Evolutionary conservation across 2,797 vertebrate species (phyloP).

Genomic region (Nannoperca australis): DNA sequence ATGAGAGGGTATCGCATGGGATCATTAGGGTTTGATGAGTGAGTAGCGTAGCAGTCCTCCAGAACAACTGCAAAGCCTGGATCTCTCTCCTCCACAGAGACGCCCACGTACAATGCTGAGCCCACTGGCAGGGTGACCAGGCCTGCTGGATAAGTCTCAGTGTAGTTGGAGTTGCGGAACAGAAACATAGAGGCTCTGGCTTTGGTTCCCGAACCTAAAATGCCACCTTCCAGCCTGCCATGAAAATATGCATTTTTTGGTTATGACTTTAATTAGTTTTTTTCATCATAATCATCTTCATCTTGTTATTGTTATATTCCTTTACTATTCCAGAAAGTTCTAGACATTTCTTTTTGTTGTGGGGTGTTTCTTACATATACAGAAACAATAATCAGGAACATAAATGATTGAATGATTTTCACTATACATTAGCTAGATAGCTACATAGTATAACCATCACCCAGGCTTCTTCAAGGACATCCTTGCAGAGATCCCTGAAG

Average conservation of each 20-base stretch:
- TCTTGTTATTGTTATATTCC: neutral
- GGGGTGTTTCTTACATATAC: neutral
- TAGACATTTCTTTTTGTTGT: neutral
- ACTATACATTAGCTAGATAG: neutral
- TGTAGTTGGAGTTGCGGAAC: constrained; percentile 77
- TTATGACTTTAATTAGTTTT: neutral
- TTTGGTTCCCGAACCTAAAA: constrained; percentile 61
- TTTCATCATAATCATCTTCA: neutral
- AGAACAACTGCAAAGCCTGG: constrained; percentile 75
- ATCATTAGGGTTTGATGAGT: constrained; percentile 59
- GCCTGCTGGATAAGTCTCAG: constrained; percentile 57
- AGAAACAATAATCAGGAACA: neutral
- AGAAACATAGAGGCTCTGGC: constrained; percentile 80
- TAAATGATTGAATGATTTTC: neutral
- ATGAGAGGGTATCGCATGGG: constrained; percentile 79
- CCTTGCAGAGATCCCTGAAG: neutral
- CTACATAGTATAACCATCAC: neutral
- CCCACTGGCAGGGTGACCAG: constrained; percentile 60
- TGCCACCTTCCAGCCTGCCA: constrained; percentile 47
- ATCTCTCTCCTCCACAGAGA: constrained; percentile 70
- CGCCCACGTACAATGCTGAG: constrained; percentile 75
- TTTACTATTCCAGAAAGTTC: neutral
- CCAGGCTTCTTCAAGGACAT: neutral
- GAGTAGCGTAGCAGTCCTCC: constrained; percentile 82
- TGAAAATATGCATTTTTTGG: neutral